Percentiles rank a stretch among this genome's conserved stretches.
phyloP scores from a whole-genome alignment of 2,113 vertebrate genomes.

The Lipotes vexillifer region DNA sequence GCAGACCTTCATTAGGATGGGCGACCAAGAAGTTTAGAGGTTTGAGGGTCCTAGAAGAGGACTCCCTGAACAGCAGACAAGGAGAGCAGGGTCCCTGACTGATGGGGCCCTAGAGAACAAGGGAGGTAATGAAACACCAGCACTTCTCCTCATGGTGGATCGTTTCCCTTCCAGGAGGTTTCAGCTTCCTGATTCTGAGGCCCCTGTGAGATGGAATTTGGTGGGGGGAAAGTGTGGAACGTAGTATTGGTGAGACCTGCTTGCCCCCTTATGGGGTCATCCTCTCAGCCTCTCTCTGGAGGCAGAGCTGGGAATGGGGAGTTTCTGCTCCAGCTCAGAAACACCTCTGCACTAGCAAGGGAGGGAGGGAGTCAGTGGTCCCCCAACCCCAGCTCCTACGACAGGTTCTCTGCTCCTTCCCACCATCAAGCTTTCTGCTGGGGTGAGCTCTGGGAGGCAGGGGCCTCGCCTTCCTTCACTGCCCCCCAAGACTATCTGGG shows the following conservation, averaged over 20 bases:
- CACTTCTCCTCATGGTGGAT: slow-evolving; percentile 28
- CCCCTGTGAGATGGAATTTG: neutral
- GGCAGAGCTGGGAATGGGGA: neutral
- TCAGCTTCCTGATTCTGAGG: slow-evolving; percentile 33
- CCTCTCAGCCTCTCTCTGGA: neutral
- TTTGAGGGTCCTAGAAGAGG: neutral
- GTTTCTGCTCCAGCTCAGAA: neutral
- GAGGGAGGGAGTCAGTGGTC: neutral
- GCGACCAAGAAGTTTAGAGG: neutral
- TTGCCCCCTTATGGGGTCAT: neutral
- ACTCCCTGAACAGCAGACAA: neutral
- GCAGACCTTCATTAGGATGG: neutral
- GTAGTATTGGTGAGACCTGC: neutral
- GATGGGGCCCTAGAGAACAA: neutral
- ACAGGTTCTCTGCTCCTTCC: neutral
- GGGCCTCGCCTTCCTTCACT: neutral
- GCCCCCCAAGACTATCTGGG: neutral
- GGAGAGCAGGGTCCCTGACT: neutral
- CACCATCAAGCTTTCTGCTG: neutral
- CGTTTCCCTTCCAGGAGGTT: slow-evolving; percentile 44
- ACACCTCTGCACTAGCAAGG: neutral
- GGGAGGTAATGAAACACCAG: slow-evolving; percentile 53
- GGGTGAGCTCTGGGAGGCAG: neutral
- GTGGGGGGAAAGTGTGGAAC: neutral
- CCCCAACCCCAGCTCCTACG: neutral